Base-by-base conservation (phyloP, 2,888 invertebrate genomes). In the Argyresthia albistria region DNA sequence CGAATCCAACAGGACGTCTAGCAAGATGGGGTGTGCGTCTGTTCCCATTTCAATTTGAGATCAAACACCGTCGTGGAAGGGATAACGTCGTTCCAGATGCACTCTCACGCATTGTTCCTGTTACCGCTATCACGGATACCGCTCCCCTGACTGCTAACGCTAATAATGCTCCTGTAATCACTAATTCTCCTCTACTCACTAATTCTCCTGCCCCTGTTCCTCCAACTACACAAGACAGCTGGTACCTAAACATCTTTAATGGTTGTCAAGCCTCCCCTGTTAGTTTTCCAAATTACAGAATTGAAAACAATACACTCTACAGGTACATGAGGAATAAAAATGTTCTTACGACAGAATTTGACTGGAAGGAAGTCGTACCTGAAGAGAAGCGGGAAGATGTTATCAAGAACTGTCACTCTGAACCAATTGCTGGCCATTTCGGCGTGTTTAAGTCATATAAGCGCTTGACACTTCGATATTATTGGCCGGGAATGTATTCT, bases 391-490 rank as follows among this genome's bases (percentile, higher is more conserved):
- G 52, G 8, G 16, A 35, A 4, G 37, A 52, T 7, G 35, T 52
- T 4, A n/a, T 39, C 3, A 9, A 11, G 9, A 39, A 39, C 39
- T 39, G 14, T 36, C 53, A 53, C 25, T 35, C 53, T n/a, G 51
- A 52, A n/a, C 39, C 52, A 6, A 54, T 46, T 6, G 39, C 53
- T 6, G 55, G 53, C 6, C 57, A 57, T 45, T 43, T 53, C 1
- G 58, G 56, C 25, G 37, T 55, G 16, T 57, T 43, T 46, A 55
- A 56, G 48, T 58, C 56, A 0, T 54, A 54, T n/a, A 50, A 35
- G 12, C 55, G 56, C 0, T 4, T 57, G 12, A 2, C 16, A 2
- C 46, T 56, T 11, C 35, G 25, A 1, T 56, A 54, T 35, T 55
- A 4, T 15, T 55, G 52, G 53, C 54, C 56, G n/a, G 43, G 50